These are phyloP conservation scores for Vulpes vulpes DNA, from an alignment of 2,113 vertebrate species.

Conservation along the genomic window DNA sequence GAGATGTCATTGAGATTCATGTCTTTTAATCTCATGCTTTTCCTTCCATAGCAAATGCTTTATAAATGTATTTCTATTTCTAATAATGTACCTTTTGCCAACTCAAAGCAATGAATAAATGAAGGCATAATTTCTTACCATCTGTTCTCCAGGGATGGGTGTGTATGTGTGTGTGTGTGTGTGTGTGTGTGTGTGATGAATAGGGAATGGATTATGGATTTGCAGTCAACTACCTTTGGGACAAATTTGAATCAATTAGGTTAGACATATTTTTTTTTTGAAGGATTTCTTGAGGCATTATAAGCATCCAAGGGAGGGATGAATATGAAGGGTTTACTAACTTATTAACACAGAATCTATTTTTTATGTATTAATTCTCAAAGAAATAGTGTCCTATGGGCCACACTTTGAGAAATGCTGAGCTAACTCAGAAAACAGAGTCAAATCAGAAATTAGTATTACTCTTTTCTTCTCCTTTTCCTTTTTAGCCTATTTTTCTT, in stretches of 20 bases:
- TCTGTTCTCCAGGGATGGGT: background rate
- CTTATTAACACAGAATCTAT: background rate
- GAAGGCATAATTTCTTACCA: background rate
- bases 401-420: background rate
- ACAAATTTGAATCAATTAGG: background rate
- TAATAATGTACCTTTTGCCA: background rate
- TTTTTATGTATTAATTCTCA: slow-evolving; percentile 37
- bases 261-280: background rate
- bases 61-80: background rate
- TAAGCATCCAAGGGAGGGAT: background rate
- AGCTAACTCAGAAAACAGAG: background rate
- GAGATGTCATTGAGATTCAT: background rate
- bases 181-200: background rate
- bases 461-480: background rate
- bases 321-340: background rate
- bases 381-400: background rate
- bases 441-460: background rate
- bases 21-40: background rate
- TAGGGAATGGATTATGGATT: background rate
- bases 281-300: background rate
- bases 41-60: background rate
- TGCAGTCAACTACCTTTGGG: background rate
- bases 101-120: background rate
- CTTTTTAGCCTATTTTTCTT: background rate
- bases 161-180: background rate